Evolutionary conservation across 2,888 invertebrate species (phyloP).

Genomic region (Germaria angustata): DNA sequence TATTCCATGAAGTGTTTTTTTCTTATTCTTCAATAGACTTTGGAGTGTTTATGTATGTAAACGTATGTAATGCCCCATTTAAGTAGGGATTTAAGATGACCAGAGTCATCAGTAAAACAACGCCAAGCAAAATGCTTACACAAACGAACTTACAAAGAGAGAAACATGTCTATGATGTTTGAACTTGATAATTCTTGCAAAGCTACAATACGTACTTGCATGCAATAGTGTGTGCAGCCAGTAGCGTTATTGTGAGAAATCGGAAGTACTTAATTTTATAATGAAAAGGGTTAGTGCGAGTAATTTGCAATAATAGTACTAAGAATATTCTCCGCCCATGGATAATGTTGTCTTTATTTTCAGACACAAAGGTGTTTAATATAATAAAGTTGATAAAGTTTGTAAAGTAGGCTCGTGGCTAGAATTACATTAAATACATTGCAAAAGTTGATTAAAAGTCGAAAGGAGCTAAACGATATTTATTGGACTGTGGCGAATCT

Average conservation of each 20-base stretch:
- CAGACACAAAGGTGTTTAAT: no score
- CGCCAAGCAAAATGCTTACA: background rate
- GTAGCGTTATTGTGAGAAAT: background rate
- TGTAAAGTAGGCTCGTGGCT: background rate
- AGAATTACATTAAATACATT: no score
- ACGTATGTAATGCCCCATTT: conserved; percentile 45
- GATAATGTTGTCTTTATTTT: no score
- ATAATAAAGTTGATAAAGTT: background rate
- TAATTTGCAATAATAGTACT: no score
- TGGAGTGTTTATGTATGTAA: background rate
- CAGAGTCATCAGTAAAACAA: conserved; percentile 40
- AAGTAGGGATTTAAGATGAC: conserved; percentile 57
- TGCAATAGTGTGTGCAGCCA: background rate
- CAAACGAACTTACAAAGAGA: background rate
- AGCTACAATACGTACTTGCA: background rate
- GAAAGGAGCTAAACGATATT: no score
- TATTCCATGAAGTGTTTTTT: conserved; percentile 16
- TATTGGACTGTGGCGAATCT: no score
- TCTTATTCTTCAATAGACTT: background rate
- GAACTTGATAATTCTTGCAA: conserved; percentile 14
- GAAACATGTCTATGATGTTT: background rate
- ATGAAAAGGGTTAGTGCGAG: no score
- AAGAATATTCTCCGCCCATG: no score
- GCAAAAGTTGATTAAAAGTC: no score
- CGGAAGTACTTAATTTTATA: no score